Percentiles rank a stretch among this genome's conserved stretches.
phyloP scores from a whole-genome alignment of 2,113 vertebrate species.

The Hemiscyllium ocellatum region DNA sequence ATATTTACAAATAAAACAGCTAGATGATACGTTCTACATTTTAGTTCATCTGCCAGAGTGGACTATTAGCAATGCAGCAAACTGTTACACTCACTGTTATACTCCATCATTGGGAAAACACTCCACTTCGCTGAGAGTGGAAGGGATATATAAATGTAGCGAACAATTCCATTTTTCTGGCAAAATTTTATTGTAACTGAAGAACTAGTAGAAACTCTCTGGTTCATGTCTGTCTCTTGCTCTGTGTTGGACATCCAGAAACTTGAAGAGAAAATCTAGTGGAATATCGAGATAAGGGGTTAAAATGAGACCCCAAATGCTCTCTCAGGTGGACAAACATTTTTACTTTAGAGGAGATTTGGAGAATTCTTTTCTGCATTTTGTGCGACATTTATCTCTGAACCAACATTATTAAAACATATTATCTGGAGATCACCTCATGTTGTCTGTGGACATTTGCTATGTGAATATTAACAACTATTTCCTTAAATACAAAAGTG shows the following conservation, averaged over 20 bases:
- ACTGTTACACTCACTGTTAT: not conserved
- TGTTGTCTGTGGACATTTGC: not conserved
- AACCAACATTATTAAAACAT: not conserved
- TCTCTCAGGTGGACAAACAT: too few species aligned
- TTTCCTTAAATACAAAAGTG: not conserved
- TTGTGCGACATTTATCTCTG: not conserved
- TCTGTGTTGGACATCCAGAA: too few species aligned
- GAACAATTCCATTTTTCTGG: not conserved
- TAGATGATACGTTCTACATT: not conserved
- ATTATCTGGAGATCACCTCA: not conserved
- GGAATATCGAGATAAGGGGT: too few species aligned
- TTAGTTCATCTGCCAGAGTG: not conserved
- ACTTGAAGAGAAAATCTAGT: too few species aligned
- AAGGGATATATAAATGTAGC: not conserved
- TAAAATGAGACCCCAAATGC: too few species aligned
- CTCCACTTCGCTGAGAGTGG: not conserved
- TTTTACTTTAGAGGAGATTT: not conserved
- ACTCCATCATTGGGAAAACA: not conserved
- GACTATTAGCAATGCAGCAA: not conserved
- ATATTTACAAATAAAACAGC: not conserved
- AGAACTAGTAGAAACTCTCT: not conserved
- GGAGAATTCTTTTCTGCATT: not conserved
- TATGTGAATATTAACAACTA: not conserved
- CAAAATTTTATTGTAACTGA: not conserved
- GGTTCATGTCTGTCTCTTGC: not conserved